Evolutionary conservation across 1,140 invertebrate genomes (phyloP), one percentile per base, ranked within the genome.

Genomic region (Rhyacophila brunnea): DNA sequence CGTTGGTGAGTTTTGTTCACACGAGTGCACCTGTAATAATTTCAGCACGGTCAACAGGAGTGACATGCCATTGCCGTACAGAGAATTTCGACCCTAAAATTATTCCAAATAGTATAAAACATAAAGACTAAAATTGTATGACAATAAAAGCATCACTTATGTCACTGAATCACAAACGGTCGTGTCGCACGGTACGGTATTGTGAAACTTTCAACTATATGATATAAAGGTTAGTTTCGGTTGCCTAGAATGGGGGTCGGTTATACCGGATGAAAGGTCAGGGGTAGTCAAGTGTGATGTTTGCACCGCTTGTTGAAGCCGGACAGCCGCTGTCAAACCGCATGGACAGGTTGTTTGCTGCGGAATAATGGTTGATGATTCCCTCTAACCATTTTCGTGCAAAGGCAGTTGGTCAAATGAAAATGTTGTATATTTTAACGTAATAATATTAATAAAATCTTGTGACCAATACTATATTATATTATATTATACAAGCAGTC

Each of bases 271-370:
- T 45, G 43, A n/a, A 28, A 28, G 11, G 38, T n/a, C 38, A 40
- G n/a, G 46, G 9, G 19, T 18, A 17, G 48, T 35, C 13, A 50
- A 7, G 35, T 23, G 19, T 18, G 46, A 11, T n/a, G 13, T 19
- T 19, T 45, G 14, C 54, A 57, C 35, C 32, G 48, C 50, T 13
- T 40, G 60, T 35, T 28, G 50, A 35, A 15, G 42, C 42, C 11
- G 57, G 56, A 54, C 61, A 59, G 56, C 54, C 62, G 59, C 44
- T 56, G 59, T 61, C 59, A 61, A 51, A 56, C 59, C 59, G 46
- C 59, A 56, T 34, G 57, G 62, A 59, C 62, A 64, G 62, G 62
- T 60, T 48, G 54, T 19, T 50, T 52, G 15, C 47, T 36, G 34
- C 58, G 62, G 62, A 59, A 64, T 59, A 59, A 64, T 64, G 51